Conservation (phyloP, 2,888 invertebrate species). For the Synanthedon vespiformis region DNA sequence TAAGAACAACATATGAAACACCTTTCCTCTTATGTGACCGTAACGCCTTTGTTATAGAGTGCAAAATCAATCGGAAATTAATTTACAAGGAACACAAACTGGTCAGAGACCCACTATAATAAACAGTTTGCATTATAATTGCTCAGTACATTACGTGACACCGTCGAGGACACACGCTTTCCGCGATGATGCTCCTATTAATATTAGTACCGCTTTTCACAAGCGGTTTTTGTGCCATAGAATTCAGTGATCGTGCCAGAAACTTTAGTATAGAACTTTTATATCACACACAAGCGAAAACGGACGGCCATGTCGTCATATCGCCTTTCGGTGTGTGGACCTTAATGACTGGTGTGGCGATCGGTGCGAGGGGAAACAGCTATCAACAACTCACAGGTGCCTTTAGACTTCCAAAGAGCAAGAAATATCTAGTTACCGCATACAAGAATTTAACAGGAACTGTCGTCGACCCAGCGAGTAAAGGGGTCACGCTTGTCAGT, state of each 20-base stretch:
- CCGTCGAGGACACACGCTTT: slow-evolving; percentile 18
- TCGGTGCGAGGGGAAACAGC: slow-evolving; percentile 48
- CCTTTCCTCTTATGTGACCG: neutral
- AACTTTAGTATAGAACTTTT: slow-evolving; percentile 56
- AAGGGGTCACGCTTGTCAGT: slow-evolving; percentile 44
- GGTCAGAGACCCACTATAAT: slow-evolving; percentile 9
- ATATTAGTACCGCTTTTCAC: slow-evolving; percentile 28
- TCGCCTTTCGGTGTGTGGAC: slow-evolving; percentile 65
- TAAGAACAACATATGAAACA: no score
- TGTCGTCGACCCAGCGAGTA: slow-evolving; percentile 33
- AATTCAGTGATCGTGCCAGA: slow-evolving; percentile 48
- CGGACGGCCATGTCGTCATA: slow-evolving; percentile 51
- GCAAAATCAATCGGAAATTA: neutral
- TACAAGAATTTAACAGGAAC: slow-evolving; percentile 34
- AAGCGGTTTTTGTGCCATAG: slow-evolving; percentile 35
- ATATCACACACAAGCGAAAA: slow-evolving; percentile 45
- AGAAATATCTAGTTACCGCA: slow-evolving; percentile 28
- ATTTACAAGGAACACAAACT: neutral
- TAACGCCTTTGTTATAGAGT: neutral
- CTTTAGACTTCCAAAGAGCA: slow-evolving; percentile 40
- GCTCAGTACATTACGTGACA: slow-evolving; percentile 33
- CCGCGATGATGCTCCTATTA: slow-evolving; percentile 31
- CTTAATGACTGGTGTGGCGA: slow-evolving; percentile 52
- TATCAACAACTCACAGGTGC: slow-evolving; percentile 37
- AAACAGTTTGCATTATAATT: slow-evolving; percentile 33